Conservation (phyloP, 64 coral and sea anemone genomes). For the Pocillopora damicornis region DNA sequence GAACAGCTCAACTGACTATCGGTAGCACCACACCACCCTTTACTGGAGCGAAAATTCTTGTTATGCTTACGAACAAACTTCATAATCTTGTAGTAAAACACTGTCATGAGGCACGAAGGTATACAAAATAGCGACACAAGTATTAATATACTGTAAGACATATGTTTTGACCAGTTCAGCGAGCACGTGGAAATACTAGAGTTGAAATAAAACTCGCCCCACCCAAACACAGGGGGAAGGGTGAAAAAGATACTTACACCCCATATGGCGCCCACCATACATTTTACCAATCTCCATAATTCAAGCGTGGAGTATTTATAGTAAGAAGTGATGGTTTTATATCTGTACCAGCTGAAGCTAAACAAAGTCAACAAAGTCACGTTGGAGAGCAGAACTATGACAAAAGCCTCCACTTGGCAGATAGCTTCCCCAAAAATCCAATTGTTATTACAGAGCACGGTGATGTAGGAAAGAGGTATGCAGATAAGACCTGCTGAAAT, state of each 20-base stretch:
- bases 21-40: background rate
- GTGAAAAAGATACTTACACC: constrained; percentile 9
- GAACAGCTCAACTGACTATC: background rate
- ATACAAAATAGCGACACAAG: constrained; percentile 53
- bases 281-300: constrained; percentile 57
- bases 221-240: constrained; percentile 59
- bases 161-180: constrained; percentile 50
- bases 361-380: constrained; percentile 74
- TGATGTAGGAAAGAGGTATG: constrained; percentile 51
- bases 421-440: constrained; percentile 56
- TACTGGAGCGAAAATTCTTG: constrained; percentile 32
- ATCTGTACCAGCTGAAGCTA: constrained; percentile 69
- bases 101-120: constrained; percentile 55
- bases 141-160: constrained; percentile 37
- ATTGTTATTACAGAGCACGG: constrained; percentile 48
- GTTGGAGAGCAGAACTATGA: constrained; percentile 56
- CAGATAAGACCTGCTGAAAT: constrained; percentile 45
- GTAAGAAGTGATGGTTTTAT: constrained; percentile 52
- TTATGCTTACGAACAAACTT: constrained; percentile 71
- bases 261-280: constrained; percentile 54
- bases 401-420: constrained; percentile 56
- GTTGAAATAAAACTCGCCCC: constrained; percentile 49
- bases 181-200: constrained; percentile 54
- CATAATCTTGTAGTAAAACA: constrained; percentile 58
- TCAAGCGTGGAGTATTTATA: constrained; percentile 22